These are phyloP conservation scores for Pinna nobilis DNA, from an alignment of 1,140 invertebrate species.

Conservation along the genomic window DNA sequence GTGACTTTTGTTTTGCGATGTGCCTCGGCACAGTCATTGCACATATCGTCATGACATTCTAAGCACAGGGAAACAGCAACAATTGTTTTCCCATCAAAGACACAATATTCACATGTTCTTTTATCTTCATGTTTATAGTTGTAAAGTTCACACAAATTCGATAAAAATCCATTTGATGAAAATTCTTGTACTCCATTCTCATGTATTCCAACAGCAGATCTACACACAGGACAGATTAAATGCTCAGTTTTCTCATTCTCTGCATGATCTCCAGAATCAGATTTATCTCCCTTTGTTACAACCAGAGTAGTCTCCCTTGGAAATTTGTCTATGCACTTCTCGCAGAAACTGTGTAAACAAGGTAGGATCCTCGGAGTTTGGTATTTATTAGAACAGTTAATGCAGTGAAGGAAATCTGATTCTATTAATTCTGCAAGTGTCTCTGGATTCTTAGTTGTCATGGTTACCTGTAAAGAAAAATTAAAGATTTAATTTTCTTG, in stretches of 20 bases:
- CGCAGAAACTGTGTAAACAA: conserved; percentile 67
- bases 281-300: conserved; percentile 1
- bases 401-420: conserved; percentile 62
- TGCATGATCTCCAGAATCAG: conserved; percentile 22
- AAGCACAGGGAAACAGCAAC: conserved; percentile 58
- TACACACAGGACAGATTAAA: conserved; percentile 52
- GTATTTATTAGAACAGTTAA: conserved; percentile 52
- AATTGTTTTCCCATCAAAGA: conserved; percentile 51
- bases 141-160: conserved; percentile 52
- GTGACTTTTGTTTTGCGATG: conserved; percentile 68
- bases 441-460: conserved; percentile 15
- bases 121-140: conserved; percentile 52
- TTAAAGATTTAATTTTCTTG: neutral
- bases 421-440: conserved; percentile 53
- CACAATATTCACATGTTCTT: conserved; percentile 66
- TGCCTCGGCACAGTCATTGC: conserved; percentile 59
- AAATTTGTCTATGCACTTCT: conserved; percentile 50
- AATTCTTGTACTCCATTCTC: conserved; percentile 10
- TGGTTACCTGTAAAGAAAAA: neutral
- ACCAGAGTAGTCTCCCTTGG: neutral
- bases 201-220: conserved; percentile 30
- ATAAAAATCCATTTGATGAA: conserved; percentile 51
- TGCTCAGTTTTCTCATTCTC: neutral
- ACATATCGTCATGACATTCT: conserved; percentile 68
- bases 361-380: conserved; percentile 59